Percentiles rank a stretch among this genome's conserved stretches.
phyloP scores from a whole-genome alignment of 35 echinoderm and acorn worm genomes.

The Holothuria glaberrima region DNA sequence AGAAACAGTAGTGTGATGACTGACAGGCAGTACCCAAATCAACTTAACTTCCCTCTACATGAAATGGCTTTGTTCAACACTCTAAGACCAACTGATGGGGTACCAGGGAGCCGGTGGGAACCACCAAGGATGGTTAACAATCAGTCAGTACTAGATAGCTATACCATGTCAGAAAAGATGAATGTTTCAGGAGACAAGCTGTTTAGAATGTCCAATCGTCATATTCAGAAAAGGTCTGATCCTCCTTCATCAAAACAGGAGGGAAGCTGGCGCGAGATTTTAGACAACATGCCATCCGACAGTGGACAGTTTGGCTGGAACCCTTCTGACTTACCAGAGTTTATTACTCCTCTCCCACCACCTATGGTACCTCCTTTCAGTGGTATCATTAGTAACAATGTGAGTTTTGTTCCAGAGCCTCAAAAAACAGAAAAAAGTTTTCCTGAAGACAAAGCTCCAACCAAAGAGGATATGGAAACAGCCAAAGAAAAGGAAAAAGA shows the following conservation, averaged over 20 bases:
- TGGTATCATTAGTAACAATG: background rate
- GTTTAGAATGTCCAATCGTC: background rate
- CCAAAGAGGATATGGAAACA: background rate
- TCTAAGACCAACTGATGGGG: background rate
- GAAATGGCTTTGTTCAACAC: conserved; percentile 17
- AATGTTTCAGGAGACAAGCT: conserved; percentile 12
- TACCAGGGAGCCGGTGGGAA: conserved; percentile 20
- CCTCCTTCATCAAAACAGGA: conserved; percentile 10
- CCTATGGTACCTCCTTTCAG: background rate
- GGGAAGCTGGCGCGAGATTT: conserved; percentile 43
- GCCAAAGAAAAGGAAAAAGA: conserved; percentile 29
- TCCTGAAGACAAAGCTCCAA: conserved; percentile 13
- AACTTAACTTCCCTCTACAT: conserved; percentile 19
- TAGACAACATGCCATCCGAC: conserved; percentile 38
- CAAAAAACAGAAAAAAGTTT: background rate
- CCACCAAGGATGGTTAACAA: background rate
- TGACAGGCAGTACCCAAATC: background rate
- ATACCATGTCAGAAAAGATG: background rate
- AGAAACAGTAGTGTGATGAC: conserved; percentile 13
- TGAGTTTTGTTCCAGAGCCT: background rate
- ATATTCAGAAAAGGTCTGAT: background rate
- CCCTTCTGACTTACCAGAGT: conserved; percentile 35
- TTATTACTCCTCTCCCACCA: conserved; percentile 11
- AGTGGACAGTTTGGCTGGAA: conserved; percentile 48
- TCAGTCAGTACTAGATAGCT: background rate